Evolutionary conservation across 2,888 invertebrate species (phyloP), one percentile per base, ranked within the genome.

Genomic region (Agapostemon virescens): DNA sequence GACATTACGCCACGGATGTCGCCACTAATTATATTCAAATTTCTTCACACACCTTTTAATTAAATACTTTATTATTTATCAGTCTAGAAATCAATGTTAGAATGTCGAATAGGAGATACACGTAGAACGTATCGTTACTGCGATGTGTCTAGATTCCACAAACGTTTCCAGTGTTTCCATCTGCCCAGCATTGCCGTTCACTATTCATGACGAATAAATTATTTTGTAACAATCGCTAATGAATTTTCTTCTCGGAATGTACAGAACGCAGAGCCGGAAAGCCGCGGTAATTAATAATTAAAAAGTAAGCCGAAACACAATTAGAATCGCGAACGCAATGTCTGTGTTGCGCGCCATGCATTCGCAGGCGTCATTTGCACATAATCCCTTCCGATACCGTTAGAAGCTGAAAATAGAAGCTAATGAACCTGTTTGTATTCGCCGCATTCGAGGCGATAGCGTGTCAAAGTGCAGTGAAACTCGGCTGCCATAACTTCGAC

Each of bases 351-450:
- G 20, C 20, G 11, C 33, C 2, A 20, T 36, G 63, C n/a, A 36
- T 63, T 63, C 20, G 36, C n/a, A 20, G 36, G n/a, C 17, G n/a
- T 15, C 42, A 20, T 5, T 64, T 55, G 52, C 26, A 38, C 23
- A 42, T 49, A 40, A 63, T 64, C 42, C 6, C 49, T 69, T 72
- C 66, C 30, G 36, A 26, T 84, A 83, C 69, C 83, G 77, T 83
- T 79, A 79, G 42, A 15, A 17, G 69, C 74, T 80, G 63, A 74
- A 83, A 85, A 81, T 85, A 77, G 77, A 72, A 67, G 42, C 23
- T n/a, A 15, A 58, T 23, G 55, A 69, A 73, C 6, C 30, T 42
- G 69, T 55, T 55, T 66, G 26, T 45, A 42, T 30, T 20, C 67
- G 9, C 6, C 36, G 45, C 23, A 33, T 74, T 55, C 23, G 20